Evolutionary conservation across 1,140 invertebrate genomes (phyloP).

Genomic region (Cyclina sinensis): DNA sequence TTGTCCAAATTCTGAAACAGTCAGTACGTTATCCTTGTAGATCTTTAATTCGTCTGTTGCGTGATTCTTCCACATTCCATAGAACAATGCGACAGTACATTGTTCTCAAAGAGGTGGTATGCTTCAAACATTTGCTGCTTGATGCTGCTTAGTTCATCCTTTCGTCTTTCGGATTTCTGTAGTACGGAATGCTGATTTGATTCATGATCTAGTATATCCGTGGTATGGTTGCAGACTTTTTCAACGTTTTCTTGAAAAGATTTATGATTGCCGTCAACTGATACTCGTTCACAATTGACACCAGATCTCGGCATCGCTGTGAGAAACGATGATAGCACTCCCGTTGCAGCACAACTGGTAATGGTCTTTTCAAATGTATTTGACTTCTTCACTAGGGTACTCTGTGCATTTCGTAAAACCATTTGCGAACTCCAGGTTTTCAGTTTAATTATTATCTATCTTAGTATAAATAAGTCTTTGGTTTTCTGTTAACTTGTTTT

Average conservation of each 20-base stretch:
- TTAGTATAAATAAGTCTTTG: neutral
- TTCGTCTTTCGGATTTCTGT: neutral
- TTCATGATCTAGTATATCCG: neutral
- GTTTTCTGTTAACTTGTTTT: neutral
- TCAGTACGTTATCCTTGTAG: neutral
- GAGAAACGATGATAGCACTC: neutral
- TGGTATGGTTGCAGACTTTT: neutral
- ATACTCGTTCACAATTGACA: neutral
- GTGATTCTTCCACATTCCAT: too few species aligned
- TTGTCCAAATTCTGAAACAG: neutral
- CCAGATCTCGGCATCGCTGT: neutral
- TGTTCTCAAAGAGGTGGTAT: neutral
- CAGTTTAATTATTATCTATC: neutral
- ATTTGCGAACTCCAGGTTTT: neutral
- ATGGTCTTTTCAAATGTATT: slow-evolving; percentile 17
- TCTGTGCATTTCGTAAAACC: neutral
- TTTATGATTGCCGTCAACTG: too few species aligned
- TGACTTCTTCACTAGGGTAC: neutral
- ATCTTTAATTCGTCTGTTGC: neutral
- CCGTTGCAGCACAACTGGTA: slow-evolving; percentile 21
- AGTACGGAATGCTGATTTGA: neutral
- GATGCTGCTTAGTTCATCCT: neutral
- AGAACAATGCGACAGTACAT: neutral
- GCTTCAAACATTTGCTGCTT: neutral
- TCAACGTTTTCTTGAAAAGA: too few species aligned